A percentile compares a stretch with the other conserved stretches of the same genome.
phyloP scores from a whole-genome alignment of 2,113 vertebrate genomes.

The Peucedramus taeniatus region DNA sequence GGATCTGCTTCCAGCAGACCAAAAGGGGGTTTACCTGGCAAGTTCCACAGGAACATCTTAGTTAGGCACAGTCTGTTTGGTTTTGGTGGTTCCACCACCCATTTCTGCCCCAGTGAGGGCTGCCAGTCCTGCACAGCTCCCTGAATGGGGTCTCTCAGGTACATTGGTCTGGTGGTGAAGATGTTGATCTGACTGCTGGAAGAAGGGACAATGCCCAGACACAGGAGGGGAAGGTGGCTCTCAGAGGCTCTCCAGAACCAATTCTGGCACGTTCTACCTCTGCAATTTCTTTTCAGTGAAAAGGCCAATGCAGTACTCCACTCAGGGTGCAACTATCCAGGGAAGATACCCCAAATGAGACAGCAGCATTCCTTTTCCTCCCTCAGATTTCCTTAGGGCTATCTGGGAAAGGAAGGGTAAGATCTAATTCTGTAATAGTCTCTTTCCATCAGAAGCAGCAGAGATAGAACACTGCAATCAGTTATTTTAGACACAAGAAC shows the following conservation, averaged over 20 bases:
- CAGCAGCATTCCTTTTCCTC: not conserved
- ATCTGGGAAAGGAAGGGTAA: not conserved
- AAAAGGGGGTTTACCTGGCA: not conserved
- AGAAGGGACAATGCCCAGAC: not conserved
- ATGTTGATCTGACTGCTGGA: not conserved
- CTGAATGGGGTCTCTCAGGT: accelerated
- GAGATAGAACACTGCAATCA: not conserved
- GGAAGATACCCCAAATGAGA: not conserved
- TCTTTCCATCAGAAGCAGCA: not conserved
- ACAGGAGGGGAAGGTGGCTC: not conserved
- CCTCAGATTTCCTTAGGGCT: not conserved
- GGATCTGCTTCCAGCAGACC: not conserved
- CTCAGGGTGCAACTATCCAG: not conserved
- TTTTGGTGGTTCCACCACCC: not conserved
- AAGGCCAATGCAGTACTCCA: not conserved
- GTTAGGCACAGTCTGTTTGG: not conserved
- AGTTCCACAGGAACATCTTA: not conserved
- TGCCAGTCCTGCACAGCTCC: not conserved
- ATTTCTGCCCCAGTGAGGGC: not conserved
- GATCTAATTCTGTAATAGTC: not conserved
- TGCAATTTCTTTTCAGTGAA: not conserved
- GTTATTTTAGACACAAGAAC: slow-evolving; percentile 18
- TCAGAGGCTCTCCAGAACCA: not conserved
- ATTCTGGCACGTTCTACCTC: not conserved
- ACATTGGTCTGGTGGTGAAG: accelerated